Evolutionary conservation across 2,797 vertebrate genomes (phyloP).

Genomic region (Selene dorsalis): DNA sequence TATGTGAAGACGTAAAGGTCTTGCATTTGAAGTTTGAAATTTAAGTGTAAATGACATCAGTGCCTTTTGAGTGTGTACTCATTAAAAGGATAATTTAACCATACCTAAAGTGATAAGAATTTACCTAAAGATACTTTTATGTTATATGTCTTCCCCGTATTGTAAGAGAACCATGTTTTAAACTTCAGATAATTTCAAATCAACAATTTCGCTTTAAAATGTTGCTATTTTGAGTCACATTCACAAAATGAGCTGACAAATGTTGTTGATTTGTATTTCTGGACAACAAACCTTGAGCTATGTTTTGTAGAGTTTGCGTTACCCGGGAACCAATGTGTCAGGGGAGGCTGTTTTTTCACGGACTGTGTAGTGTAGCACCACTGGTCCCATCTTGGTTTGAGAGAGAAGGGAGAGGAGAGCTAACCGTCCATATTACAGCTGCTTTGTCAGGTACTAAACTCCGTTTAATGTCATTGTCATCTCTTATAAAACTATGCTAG

Average conservation of each 20-base stretch:
- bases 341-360: slow-evolving; percentile 58
- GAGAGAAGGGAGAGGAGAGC: slow-evolving; percentile 80
- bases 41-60: background rate
- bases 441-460: slow-evolving; percentile 86
- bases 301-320: slow-evolving; percentile 8
- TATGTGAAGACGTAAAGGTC: background rate
- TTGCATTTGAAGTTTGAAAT: background rate
- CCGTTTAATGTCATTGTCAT: slow-evolving; percentile 66
- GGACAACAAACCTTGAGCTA: background rate
- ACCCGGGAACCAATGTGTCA: slow-evolving; percentile 65
- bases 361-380: slow-evolving; percentile 72
- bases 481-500: slow-evolving; percentile 18
- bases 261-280: background rate
- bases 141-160: background rate
- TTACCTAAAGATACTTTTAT: background rate
- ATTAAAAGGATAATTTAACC: background rate
- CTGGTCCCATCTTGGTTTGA: slow-evolving; percentile 88
- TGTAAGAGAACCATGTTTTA: background rate
- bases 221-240: background rate
- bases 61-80: background rate
- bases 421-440: slow-evolving; percentile 88
- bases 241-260: background rate
- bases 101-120: background rate
- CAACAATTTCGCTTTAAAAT: background rate
- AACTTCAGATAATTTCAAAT: background rate